Evolutionary conservation across 2,888 invertebrate species (phyloP), one percentile per base, ranked within the genome.

Genomic region (Agonopterix subpropinquella): DNA sequence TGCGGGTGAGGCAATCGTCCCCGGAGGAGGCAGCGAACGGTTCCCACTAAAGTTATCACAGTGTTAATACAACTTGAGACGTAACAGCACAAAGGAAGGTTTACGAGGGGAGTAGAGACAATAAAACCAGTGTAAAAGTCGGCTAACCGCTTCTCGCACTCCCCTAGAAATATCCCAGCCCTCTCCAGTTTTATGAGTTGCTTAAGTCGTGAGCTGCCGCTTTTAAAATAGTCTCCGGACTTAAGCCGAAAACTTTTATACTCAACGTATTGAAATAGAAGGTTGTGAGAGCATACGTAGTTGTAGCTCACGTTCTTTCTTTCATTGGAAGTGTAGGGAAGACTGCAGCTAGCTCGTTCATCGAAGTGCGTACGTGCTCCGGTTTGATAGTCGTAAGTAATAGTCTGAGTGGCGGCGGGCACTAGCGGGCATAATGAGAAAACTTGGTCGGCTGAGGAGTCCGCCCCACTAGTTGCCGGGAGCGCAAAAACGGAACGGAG

Each of bases 91-190:
- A 80, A 80, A 77, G 73, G 77, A 72, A 62, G 73, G 73, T 77
- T 77, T 77, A 77, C 76, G 78, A 80, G 77, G 82, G 81, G 76
- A 59, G 67, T 60, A 62, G 64, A 70, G 73, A 83, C 78, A 85
- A 85, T 85, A 86, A 86, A 86, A 83, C 78, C 81, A 74, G 74
- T 80, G 81, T 85, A 80, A 85, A 86, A 84, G 77, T 80, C 79
- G 75, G 77, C 67, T 80, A 83, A 83, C 82, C 79, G 73, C 76
- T 77, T 58, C 66, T 64, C 70, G 52, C 65, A 65, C 64, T 65
- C 73, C 71, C 70, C 61, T 53, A 67, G 71, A 74, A 67, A 77
- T 74, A 73, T 73, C 70, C 70, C 67, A 60, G 66, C 74, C 74
- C 73, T 77, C 72, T 67, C 65, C 65, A 64, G 67, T 76, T 82